phyloP scores from a whole-genome alignment of 2,797 vertebrate genomes.

The Channallabes apus region DNA sequence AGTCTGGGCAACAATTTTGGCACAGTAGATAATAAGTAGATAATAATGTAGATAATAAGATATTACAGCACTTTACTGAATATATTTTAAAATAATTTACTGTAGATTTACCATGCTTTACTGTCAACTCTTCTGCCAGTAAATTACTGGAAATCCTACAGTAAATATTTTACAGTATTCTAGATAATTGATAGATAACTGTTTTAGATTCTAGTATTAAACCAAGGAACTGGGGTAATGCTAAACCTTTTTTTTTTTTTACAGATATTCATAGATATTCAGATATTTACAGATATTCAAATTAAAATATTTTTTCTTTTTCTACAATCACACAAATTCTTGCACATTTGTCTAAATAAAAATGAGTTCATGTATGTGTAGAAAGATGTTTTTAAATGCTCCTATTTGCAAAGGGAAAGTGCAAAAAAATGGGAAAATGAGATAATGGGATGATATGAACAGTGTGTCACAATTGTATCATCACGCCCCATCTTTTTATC shows the following conservation, averaged over 20 bases:
- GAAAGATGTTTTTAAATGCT: neutral
- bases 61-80: neutral
- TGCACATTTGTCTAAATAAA: no score
- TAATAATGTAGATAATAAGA: conserved; percentile 10
- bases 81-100: neutral
- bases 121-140: neutral
- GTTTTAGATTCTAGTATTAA: neutral
- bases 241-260: neutral
- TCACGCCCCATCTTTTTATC: neutral
- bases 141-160: neutral
- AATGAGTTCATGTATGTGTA: neutral
- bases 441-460: neutral
- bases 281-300: neutral
- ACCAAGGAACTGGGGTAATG: neutral
- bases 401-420: neutral
- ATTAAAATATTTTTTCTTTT: neutral
- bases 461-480: neutral
- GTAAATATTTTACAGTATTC: neutral
- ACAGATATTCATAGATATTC: neutral
- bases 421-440: neutral
- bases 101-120: neutral
- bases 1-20: no score
- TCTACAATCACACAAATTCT: neutral
- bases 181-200: neutral
- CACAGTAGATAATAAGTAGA: no score